Evolutionary conservation across 2,797 vertebrate species (phyloP).

Genomic region (Malurus splendens): DNA sequence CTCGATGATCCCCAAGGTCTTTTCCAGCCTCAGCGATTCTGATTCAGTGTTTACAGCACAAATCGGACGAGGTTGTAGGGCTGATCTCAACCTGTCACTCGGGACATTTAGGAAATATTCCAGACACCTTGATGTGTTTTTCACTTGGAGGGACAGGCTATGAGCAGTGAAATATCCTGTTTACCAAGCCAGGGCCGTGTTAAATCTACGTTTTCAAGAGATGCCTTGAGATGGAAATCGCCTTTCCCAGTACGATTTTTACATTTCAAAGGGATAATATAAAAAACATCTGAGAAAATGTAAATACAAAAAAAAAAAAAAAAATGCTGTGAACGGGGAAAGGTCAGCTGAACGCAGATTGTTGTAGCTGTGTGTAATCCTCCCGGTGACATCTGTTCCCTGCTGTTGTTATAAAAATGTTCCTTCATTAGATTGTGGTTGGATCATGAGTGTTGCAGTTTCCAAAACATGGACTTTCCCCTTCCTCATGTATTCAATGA

Average conservation of each 20-base stretch:
- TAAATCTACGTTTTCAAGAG: background rate
- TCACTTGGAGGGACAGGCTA: background rate
- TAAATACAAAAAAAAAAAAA: background rate
- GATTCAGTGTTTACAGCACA: background rate
- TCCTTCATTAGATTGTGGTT: background rate
- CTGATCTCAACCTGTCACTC: background rate
- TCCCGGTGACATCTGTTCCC: slow-evolving; percentile 14
- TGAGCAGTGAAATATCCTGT: background rate
- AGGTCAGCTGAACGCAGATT: slow-evolving; percentile 32
- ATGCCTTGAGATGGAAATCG: background rate
- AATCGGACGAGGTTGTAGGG: background rate
- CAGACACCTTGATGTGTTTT: background rate
- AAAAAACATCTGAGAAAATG: background rate
- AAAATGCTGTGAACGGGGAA: background rate
- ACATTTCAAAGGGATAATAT: background rate
- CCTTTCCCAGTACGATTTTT: background rate
- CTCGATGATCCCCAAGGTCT: background rate
- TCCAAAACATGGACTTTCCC: too few species aligned
- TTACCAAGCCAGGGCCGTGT: background rate
- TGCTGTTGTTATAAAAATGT: slow-evolving; percentile 1
- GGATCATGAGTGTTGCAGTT: background rate
- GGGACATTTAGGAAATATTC: background rate
- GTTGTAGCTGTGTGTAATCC: background rate
- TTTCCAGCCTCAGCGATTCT: background rate
- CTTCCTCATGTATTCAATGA: too few species aligned